phyloP scores from a whole-genome alignment of 2,888 invertebrate genomes.

The Dyspetes luteomarginatus region DNA sequence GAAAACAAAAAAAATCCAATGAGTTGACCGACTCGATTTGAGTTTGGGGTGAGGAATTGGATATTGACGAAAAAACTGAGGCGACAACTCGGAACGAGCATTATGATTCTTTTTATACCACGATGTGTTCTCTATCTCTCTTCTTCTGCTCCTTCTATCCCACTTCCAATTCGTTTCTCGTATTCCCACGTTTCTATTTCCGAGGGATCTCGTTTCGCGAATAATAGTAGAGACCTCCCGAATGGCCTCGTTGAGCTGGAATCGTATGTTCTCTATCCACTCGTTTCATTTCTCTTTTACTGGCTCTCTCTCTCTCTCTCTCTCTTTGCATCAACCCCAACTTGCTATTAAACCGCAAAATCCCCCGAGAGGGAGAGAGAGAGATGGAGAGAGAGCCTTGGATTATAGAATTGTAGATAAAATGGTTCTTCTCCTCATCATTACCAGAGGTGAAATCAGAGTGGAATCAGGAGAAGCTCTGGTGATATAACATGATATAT shows the following conservation, averaged over 20 bases:
- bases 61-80: slow-evolving; percentile 39
- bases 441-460: slow-evolving; percentile 59
- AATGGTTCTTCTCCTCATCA: slow-evolving; percentile 63
- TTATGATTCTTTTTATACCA: slow-evolving; percentile 41
- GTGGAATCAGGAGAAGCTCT: slow-evolving; percentile 12
- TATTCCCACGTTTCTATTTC: slow-evolving; percentile 52
- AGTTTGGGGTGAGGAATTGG: not conserved
- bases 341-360: slow-evolving; percentile 62
- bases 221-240: slow-evolving; percentile 28
- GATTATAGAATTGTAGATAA: slow-evolving; percentile 66
- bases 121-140: slow-evolving; percentile 13
- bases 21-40: not conserved
- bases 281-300: not conserved
- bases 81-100: slow-evolving; percentile 35
- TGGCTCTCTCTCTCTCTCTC: slow-evolving; percentile 23
- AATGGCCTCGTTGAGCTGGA: slow-evolving; percentile 20
- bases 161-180: slow-evolving; percentile 35
- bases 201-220: slow-evolving; percentile 47
- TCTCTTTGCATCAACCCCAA: slow-evolving; percentile 36
- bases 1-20: not conserved
- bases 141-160: not conserved
- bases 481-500: too few relatives aligned
- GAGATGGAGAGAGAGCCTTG: slow-evolving; percentile 37
- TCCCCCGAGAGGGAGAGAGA: slow-evolving; percentile 39
- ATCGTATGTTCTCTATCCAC: slow-evolving; percentile 23